Evolutionary conservation across 2,113 vertebrate genomes (phyloP), one percentile per base, ranked within the genome.

Genomic region (Calidris pygmaea): DNA sequence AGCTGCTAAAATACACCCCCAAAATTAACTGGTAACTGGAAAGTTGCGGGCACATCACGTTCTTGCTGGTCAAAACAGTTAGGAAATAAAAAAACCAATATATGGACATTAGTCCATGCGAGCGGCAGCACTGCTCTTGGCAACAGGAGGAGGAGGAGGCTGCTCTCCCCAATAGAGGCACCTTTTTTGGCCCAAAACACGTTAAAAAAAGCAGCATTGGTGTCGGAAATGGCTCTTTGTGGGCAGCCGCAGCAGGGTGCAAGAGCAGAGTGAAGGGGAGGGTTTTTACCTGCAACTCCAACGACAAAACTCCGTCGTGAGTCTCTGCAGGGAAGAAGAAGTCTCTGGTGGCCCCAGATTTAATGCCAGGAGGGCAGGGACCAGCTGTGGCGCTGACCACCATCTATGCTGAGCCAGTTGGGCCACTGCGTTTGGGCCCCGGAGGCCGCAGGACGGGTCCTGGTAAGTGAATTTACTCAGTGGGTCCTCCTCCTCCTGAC

Each of bases 351-450:
- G 4, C 34, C 56, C 22, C 19, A 48, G 9, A 8, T 18, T 17
- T 18, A 18, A 60, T 23, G 34, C 13, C 34, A 21, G 34, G 4
- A 22, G 13, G 5, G 13, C 53, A n/a, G 39, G 12, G 45, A 37
- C 16, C 7, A 3, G 27, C 5, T 2, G 1, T 5, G 21, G n/a
- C n/a, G 2, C 1, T 37, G 45, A 50, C 58, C 16, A 26, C 16
- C 6, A 1, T 37, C 58, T 50, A 50, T 4, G 3, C 58, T 35
- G 4, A 34, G 21, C 75, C 21, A 24, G 15, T 39, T 3, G 1
- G 19, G 35, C 35, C 58, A 14, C 22, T 2, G 3, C 9, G 10
- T 43, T 35, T 29, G 2, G 58, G 8, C 32, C 45, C 58, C 16
- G 0, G 29, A 3, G 4, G 47, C 47, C 5, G 17, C 29, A 11